phyloP scores from a whole-genome alignment of 2,888 invertebrate species.

The Erebia aethiops region DNA sequence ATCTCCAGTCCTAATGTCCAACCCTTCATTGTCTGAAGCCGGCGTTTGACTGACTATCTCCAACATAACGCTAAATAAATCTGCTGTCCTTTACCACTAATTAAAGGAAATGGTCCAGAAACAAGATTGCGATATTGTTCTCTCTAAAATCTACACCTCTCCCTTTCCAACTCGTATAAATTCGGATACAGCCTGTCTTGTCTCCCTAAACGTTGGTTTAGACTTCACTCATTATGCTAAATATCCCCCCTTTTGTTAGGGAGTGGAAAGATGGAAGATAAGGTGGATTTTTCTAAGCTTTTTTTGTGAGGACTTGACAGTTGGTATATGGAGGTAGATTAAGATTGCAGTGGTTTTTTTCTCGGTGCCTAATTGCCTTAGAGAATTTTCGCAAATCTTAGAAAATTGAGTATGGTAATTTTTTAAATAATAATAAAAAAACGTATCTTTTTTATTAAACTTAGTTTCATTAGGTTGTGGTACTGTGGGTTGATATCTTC shows the following conservation, averaged over 20 bases:
- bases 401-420: background rate
- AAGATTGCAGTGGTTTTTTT: constrained; percentile 73
- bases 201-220: constrained; percentile 72
- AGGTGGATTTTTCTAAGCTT: constrained; percentile 57
- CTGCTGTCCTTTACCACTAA: constrained; percentile 77
- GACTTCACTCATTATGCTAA: constrained; percentile 83
- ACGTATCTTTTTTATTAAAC: too few relatives aligned
- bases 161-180: constrained; percentile 45
- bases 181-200: constrained; percentile 47
- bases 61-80: constrained; percentile 68
- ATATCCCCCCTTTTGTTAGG: constrained; percentile 74
- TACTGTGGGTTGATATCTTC: too few relatives aligned
- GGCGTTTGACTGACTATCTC: constrained; percentile 66
- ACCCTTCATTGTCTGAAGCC: constrained; percentile 50
- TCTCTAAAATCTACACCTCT: constrained; percentile 57
- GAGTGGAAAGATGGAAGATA: constrained; percentile 66
- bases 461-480: too few relatives aligned
- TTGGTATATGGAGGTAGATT: constrained; percentile 81
- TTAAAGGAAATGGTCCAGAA: constrained; percentile 83
- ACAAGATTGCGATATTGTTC: constrained; percentile 84
- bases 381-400: constrained; percentile 10
- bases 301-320: constrained; percentile 72
- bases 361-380: constrained; percentile 64
- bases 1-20: constrained; percentile 35
- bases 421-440: too few relatives aligned